Conservation (phyloP, 2,797 vertebrate genomes). For the Oreonectes daqikongensis region DNA sequence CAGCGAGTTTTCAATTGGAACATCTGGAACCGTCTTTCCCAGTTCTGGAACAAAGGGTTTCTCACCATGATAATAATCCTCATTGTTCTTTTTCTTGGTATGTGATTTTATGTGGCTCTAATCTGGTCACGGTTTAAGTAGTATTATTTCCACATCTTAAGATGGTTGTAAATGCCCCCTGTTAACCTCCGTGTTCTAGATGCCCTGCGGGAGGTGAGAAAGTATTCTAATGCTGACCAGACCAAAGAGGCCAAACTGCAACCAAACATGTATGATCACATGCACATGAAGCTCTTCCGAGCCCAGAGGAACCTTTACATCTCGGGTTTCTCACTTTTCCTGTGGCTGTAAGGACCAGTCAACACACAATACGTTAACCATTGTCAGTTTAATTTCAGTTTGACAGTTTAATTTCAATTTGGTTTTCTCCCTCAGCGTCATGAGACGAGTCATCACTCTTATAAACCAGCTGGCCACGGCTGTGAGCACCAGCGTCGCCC, state of each 20-base stretch:
- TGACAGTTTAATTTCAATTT: background rate
- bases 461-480: slow-evolving; percentile 85
- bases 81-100: slow-evolving; percentile 92
- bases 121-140: too few relatives aligned
- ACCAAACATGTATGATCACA: slow-evolving; percentile 83
- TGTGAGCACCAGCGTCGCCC: slow-evolving; percentile 69
- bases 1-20: slow-evolving; percentile 85
- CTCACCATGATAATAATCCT: slow-evolving; percentile 92
- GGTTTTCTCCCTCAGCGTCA: slow-evolving; percentile 69
- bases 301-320: slow-evolving; percentile 97
- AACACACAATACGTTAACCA: background rate
- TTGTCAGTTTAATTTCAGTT: background rate
- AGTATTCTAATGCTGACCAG: slow-evolving; percentile 80
- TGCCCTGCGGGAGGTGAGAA: slow-evolving; percentile 90
- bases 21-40: slow-evolving; percentile 87
- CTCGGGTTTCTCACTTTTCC: slow-evolving; percentile 94
- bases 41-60: slow-evolving; percentile 92
- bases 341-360: slow-evolving; percentile 87
- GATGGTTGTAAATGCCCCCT: background rate
- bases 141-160: background rate
- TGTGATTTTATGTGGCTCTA: slow-evolving; percentile 58
- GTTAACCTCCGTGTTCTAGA: slow-evolving; percentile 73
- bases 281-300: slow-evolving; percentile 97
- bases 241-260: slow-evolving; percentile 71
- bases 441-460: slow-evolving; percentile 85